Evolutionary conservation across 2,113 vertebrate species (phyloP).

Genomic region (Clarias batrachus): DNA sequence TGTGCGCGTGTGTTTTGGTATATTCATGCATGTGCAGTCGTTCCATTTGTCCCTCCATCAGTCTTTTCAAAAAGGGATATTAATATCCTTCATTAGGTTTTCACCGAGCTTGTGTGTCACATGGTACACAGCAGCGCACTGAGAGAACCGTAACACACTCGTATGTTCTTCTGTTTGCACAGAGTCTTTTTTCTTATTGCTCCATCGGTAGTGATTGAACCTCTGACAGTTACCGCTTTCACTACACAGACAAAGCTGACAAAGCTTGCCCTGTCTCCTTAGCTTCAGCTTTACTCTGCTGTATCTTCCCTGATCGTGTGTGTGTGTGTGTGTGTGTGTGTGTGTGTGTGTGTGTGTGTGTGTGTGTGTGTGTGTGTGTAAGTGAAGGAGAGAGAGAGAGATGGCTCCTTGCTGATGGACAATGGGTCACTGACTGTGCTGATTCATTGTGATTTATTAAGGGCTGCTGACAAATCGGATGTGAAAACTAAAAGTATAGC

Average conservation of each 20-base stretch:
- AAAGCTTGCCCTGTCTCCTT: background rate
- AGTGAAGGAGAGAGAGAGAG: background rate
- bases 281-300: background rate
- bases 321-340: background rate
- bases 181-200: background rate
- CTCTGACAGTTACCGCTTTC: background rate
- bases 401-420: background rate
- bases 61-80: background rate
- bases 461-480: background rate
- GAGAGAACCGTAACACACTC: background rate
- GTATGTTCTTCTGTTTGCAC: background rate
- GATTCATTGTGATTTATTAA: slow-evolving; percentile 19
- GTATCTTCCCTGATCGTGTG: background rate
- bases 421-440: background rate
- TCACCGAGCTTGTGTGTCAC: background rate
- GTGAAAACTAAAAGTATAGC: slow-evolving; percentile 16
- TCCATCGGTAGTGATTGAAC: background rate
- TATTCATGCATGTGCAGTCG: background rate
- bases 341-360: background rate
- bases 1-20: background rate
- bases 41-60: background rate
- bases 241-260: background rate
- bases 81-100: background rate
- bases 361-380: background rate
- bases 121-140: background rate